A percentile compares a stretch with the other conserved stretches of the same genome.
Evolutionary conservation across 2,797 vertebrate genomes (phyloP).

Genomic region (Dromococcyx pavoninus): DNA sequence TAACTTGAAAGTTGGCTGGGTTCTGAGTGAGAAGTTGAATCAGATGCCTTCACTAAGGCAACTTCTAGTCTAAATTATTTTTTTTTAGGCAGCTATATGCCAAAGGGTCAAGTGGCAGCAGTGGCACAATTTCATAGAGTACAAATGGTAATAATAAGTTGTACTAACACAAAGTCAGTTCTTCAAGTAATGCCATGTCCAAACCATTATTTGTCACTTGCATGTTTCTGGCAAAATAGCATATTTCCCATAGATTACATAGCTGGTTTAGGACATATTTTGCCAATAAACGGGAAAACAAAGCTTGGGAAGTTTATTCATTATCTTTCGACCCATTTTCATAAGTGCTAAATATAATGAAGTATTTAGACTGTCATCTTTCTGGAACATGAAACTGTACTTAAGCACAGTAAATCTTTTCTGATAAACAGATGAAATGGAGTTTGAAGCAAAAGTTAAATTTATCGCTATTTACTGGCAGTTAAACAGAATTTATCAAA

Average conservation of each 20-base stretch:
- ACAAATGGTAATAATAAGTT: neutral
- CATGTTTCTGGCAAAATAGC: neutral
- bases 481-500: neutral
- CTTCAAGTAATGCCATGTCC: neutral
- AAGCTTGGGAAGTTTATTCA: neutral
- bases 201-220: neutral
- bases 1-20: neutral
- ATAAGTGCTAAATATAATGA: neutral
- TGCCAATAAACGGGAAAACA: neutral
- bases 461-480: neutral
- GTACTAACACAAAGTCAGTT: neutral
- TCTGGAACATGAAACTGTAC: neutral
- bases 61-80: neutral
- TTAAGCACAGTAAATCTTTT: neutral
- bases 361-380: neutral
- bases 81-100: neutral
- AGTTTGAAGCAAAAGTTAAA: neutral
- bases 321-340: neutral
- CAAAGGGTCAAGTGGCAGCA: neutral
- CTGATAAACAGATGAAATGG: neutral
- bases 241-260: neutral
- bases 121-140: neutral
- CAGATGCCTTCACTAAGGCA: neutral
- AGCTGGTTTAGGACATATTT: neutral
- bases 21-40: neutral